Base-by-base conservation (phyloP, 1,140 invertebrate genomes). In the Hyles euphorbiae region DNA sequence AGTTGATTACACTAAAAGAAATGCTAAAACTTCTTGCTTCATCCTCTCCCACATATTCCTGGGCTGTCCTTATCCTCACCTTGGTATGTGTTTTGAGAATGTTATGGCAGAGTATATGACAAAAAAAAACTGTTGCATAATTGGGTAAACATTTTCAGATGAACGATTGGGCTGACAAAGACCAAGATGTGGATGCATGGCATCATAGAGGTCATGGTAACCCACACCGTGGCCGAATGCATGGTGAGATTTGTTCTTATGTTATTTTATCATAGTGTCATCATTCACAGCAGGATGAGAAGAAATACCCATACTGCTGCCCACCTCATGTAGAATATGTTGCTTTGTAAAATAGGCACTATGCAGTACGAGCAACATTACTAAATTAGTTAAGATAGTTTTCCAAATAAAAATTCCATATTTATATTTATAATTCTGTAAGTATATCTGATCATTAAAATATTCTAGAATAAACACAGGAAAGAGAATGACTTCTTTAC, bases 21-120 rank as follows among this genome's bases (percentile, higher is more conserved):
- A 74, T 59, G 59, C 62, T 63, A 68, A 70, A 70, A 73, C 70
- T 67, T 56, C 81, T 56, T 88, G 85, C 70, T 71, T 67, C 65
- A 83, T 88, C 70, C 78, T 88, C 61, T 88, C 85, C 72, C 85
- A 88, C 65, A 78, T 86, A 69, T 86, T 88, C 82, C 85, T 86
- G 83, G 85, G 85, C 73, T 88, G 85, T 72, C 85, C 81, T 65
- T 87, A 80, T 76, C 75, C 81, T 72, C 78, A 87, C 65, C 74
- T 80, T 76, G 83, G 85, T 87, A 87, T 81, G 83, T 68, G 51
- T 61, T 63, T 48, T 48, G 5, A 48, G 6, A 11, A 12, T 48
- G 47, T n/a, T 11, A 12, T 48, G 47, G 5, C 11, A 48, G n/a
- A 46, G 9, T 46, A 0, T 46, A 22, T 46, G 44, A 11, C 22